Conservation (phyloP, 2,888 invertebrate species). For the Agrochola macilenta region DNA sequence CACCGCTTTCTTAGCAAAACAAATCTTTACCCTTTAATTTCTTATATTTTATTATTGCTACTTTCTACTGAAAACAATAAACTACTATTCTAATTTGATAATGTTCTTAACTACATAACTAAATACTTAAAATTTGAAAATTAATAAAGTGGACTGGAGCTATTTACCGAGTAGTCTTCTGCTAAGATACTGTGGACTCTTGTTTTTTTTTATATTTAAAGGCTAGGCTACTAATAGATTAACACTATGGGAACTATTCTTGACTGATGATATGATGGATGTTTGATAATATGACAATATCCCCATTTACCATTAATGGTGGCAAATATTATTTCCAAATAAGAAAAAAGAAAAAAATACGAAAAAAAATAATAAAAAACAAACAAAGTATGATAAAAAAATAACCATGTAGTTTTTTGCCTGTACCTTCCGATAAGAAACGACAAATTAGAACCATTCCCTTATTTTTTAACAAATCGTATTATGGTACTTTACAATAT, state of each 20-base stretch:
- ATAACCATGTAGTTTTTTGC: background rate
- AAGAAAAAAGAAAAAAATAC: too few species aligned
- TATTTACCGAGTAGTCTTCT: constrained; percentile 11
- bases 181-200: background rate
- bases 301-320: too few species aligned
- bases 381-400: background rate
- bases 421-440: background rate
- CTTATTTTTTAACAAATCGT: too few species aligned
- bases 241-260: background rate
- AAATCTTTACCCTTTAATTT: too few species aligned
- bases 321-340: too few species aligned
- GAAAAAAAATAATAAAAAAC: too few species aligned
- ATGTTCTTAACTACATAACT: constrained; percentile 1
- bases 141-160: background rate
- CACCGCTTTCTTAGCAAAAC: too few species aligned
- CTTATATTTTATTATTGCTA: background rate
- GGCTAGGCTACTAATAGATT: background rate
- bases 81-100: background rate
- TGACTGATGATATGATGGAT: too few species aligned
- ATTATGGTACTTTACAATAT: background rate
- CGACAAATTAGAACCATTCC: background rate
- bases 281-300: too few species aligned
- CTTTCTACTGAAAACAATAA: background rate
- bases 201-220: background rate
- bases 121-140: background rate